A percentile compares a stretch with the other conserved stretches of the same genome.
Conservation (phyloP, 2,797 vertebrate species). For the Coendou prehensilis region DNA sequence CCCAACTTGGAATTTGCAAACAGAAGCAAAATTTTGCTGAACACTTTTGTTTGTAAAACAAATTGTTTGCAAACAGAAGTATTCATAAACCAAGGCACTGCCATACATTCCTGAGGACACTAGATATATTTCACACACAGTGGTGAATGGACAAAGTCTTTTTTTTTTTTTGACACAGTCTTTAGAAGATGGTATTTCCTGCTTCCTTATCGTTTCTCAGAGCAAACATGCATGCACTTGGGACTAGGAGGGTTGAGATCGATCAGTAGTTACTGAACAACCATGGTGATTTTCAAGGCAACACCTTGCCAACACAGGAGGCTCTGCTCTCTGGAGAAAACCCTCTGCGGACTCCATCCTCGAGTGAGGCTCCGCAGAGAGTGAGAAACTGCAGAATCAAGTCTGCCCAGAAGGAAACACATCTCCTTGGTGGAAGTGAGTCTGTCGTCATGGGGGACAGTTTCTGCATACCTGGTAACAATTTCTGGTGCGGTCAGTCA, state of each 20-base stretch:
- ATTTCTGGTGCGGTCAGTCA: constrained; percentile 2
- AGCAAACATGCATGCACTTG: neutral
- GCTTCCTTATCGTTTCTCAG: neutral
- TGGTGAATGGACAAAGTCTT: neutral
- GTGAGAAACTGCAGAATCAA: neutral
- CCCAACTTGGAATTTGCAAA: neutral
- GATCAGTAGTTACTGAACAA: neutral
- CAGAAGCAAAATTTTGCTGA: neutral
- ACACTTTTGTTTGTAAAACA: neutral
- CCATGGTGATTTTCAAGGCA: neutral
- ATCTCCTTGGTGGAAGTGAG: neutral
- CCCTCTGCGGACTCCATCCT: neutral
- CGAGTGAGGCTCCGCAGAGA: neutral
- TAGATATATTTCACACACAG: neutral
- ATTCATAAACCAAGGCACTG: neutral
- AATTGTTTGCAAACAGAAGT: neutral
- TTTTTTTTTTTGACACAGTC: neutral
- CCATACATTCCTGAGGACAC: neutral
- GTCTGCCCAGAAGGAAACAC: neutral
- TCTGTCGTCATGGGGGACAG: neutral
- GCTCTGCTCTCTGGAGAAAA: neutral
- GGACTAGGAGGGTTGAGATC: neutral
- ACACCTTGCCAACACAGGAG: neutral
- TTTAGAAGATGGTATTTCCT: neutral
- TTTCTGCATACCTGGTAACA: constrained; percentile 56